phyloP scores from a whole-genome alignment of 2,888 invertebrate genomes.

The Mythimna albipuncta region DNA sequence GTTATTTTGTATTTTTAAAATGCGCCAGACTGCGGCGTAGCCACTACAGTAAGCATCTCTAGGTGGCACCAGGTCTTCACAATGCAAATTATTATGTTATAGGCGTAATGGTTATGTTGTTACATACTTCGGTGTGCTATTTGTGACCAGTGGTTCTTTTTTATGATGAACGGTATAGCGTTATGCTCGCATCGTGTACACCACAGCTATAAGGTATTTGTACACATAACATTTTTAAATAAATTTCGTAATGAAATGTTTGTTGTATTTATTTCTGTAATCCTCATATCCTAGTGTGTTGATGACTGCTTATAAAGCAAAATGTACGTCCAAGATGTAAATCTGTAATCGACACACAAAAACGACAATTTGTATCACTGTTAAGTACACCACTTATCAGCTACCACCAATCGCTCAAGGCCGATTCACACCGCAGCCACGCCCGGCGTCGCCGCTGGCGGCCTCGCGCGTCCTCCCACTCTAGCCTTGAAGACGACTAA shows the following conservation, averaged over 20 bases:
- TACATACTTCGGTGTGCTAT: conserved; percentile 57
- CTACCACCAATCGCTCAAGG: too few relatives aligned
- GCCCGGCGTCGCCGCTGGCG: too few relatives aligned
- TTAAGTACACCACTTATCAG: too few relatives aligned
- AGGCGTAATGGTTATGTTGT: conserved; percentile 57
- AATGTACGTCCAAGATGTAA: not conserved
- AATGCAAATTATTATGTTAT: conserved; percentile 53
- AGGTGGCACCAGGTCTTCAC: conserved; percentile 37
- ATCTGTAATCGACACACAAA: too few relatives aligned
- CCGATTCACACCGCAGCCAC: too few relatives aligned
- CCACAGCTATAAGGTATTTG: conserved; percentile 84
- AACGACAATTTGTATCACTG: too few relatives aligned
- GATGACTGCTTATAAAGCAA: not conserved
- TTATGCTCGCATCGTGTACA: conserved; percentile 78
- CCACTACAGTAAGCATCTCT: conserved; percentile 41
- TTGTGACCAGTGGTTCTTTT: conserved; percentile 65
- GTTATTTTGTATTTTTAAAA: conserved; percentile 59
- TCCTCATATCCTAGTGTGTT: not conserved
- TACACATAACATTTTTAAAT: conserved; percentile 86
- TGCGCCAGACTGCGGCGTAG: conserved; percentile 34
- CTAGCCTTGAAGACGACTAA: too few relatives aligned
- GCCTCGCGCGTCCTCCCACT: too few relatives aligned
- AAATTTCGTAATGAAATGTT: conserved; percentile 74
- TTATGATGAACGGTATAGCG: conserved; percentile 65
- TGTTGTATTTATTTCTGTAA: conserved; percentile 30